Conservation (phyloP, 2,888 invertebrate species). For the Gnatocerus cornutus region DNA sequence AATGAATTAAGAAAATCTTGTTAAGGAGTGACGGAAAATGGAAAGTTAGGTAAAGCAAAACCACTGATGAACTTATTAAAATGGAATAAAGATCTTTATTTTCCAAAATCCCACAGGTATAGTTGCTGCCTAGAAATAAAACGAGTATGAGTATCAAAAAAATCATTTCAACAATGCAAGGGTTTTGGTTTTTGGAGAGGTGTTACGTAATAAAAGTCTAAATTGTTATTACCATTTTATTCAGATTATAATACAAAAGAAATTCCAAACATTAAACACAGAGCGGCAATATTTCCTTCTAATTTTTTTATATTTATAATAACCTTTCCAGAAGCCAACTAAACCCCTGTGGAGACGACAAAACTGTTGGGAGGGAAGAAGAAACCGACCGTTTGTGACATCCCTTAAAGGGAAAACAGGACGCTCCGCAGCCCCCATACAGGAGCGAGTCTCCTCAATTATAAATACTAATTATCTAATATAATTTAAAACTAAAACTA, state of each 20-base stretch:
- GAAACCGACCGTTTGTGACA: slow-evolving; percentile 13
- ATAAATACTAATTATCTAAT: slow-evolving; percentile 61
- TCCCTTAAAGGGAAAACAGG: slow-evolving; percentile 43
- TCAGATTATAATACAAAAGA: slow-evolving; percentile 62
- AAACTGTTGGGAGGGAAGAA: slow-evolving; percentile 63
- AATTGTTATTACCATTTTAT: slow-evolving; percentile 65
- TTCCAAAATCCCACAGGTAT: slow-evolving; percentile 62
- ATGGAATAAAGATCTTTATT: slow-evolving; percentile 69
- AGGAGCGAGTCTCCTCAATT: slow-evolving; percentile 57
- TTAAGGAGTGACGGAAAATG: slow-evolving; percentile 42
- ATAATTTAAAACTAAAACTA: slow-evolving; percentile 60
- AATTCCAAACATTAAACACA: slow-evolving; percentile 45
- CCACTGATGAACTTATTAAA: slow-evolving; percentile 65
- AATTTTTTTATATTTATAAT: slow-evolving; percentile 85
- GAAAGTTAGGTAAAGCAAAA: slow-evolving; percentile 55
- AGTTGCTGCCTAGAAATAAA: slow-evolving; percentile 66
- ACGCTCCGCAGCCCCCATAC: slow-evolving; percentile 60
- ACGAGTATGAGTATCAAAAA: slow-evolving; percentile 38
- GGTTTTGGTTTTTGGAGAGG: slow-evolving; percentile 69
- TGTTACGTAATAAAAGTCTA: slow-evolving; percentile 58
- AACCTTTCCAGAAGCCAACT: slow-evolving; percentile 88
- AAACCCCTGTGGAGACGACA: slow-evolving; percentile 81
- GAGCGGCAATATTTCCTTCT: slow-evolving; percentile 72
- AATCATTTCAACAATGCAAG: slow-evolving; percentile 34
- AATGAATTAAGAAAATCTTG: slow-evolving; percentile 18